Evolutionary conservation across 1,140 invertebrate species (phyloP).

Genomic region (Rhopalosiphum maidis): DNA sequence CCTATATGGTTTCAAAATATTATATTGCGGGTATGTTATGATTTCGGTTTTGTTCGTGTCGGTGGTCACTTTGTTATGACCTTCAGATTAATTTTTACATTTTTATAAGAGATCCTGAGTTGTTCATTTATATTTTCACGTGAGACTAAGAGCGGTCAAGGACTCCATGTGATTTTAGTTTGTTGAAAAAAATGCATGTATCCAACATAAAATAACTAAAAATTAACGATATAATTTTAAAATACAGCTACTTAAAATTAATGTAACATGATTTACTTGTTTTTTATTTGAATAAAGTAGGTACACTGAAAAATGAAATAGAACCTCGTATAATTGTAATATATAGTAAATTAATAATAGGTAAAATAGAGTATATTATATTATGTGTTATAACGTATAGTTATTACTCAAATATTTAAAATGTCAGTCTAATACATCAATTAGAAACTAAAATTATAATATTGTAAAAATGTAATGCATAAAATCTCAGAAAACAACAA

Average conservation of each 20-base stretch:
- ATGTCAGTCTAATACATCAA: too few relatives aligned
- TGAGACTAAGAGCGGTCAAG: conserved; percentile 44
- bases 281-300: not conserved
- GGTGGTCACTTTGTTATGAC: conserved; percentile 32
- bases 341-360: too few relatives aligned
- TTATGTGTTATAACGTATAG: too few relatives aligned
- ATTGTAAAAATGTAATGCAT: too few relatives aligned
- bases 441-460: too few relatives aligned
- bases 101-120: conserved; percentile 41
- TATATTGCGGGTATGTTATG: conserved; percentile 27
- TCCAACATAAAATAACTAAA: not conserved
- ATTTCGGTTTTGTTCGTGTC: conserved; percentile 47
- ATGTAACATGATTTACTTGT: not conserved
- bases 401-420: too few relatives aligned
- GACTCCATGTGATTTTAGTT: not conserved
- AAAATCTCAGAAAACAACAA: too few relatives aligned
- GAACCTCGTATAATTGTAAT: not conserved
- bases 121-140: not conserved
- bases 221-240: not conserved
- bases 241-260: not conserved
- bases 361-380: too few relatives aligned
- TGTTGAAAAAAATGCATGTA: not conserved
- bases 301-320: not conserved
- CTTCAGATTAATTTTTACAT: conserved; percentile 54
- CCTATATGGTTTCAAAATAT: conserved; percentile 35